These are phyloP conservation scores for Philonicus albiceps DNA, from an alignment of 2,888 invertebrate species.

Conservation along the genomic window DNA sequence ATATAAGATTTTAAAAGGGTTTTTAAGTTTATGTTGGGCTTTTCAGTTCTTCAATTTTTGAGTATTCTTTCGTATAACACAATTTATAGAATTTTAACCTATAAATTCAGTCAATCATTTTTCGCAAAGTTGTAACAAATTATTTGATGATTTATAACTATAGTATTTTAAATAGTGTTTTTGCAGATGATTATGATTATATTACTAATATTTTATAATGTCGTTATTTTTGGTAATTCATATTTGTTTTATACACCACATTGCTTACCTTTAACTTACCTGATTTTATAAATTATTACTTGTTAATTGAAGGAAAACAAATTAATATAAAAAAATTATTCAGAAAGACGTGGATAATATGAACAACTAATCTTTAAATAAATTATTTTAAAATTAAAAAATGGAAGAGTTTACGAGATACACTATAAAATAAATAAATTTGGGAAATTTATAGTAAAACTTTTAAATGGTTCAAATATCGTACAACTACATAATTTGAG, in stretches of 20 bases:
- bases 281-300: neutral
- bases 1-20: too few relatives aligned
- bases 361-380: neutral
- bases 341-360: neutral
- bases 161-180: neutral
- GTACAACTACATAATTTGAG: neutral
- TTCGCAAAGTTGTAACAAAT: neutral
- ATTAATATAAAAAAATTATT: neutral
- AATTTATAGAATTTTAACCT: neutral
- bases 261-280: neutral
- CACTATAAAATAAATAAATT: neutral
- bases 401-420: neutral
- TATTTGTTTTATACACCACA: neutral
- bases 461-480: neutral
- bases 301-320: neutral
- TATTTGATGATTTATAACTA: neutral
- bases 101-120: neutral
- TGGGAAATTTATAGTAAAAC: neutral
- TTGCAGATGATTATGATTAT: neutral
- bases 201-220: neutral
- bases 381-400: neutral
- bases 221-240: neutral
- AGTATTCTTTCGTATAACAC: neutral
- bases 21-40: too few relatives aligned
- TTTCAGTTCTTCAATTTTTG: too few relatives aligned